These are phyloP conservation scores for Stomorhina lunata DNA, from an alignment of 2,888 invertebrate genomes.

Conservation along the genomic window DNA sequence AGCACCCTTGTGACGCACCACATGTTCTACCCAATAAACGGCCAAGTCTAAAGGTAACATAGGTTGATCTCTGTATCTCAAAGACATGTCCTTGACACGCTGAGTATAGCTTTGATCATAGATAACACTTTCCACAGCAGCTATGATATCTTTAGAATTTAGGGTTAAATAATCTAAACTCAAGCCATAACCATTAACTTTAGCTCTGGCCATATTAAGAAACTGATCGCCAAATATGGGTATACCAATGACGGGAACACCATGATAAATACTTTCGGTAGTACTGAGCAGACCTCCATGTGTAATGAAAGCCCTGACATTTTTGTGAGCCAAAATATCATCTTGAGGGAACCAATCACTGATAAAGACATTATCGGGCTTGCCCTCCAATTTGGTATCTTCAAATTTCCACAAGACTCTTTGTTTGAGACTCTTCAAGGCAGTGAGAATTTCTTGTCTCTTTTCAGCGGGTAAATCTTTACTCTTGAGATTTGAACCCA, in stretches of 20 bases:
- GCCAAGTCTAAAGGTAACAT: constrained; percentile 73
- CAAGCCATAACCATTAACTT: constrained; percentile 73
- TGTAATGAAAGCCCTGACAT: constrained; percentile 80
- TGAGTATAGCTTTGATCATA: constrained; percentile 67
- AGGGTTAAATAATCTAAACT: constrained; percentile 65
- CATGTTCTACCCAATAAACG: constrained; percentile 77
- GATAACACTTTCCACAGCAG: constrained; percentile 69
- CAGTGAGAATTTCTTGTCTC: constrained; percentile 65
- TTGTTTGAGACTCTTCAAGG: too few species aligned
- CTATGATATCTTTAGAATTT: constrained; percentile 71
- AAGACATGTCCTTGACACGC: constrained; percentile 69
- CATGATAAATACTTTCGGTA: constrained; percentile 79
- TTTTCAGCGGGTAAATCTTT: constrained; percentile 71
- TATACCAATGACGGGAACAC: constrained; percentile 79
- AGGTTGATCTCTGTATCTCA: constrained; percentile 74
- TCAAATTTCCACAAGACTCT: constrained; percentile 81
- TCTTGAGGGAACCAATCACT: constrained; percentile 77
- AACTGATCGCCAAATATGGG: constrained; percentile 78
- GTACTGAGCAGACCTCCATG: constrained; percentile 81
- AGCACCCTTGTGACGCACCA: constrained; percentile 75
- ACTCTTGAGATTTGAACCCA: constrained; percentile 78
- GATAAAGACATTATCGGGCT: constrained; percentile 74
- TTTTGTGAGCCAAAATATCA: constrained; percentile 80
- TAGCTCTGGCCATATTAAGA: constrained; percentile 72
- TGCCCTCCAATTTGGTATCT: constrained; percentile 71